Evolutionary conservation across 1,140 invertebrate genomes (phyloP).

Genomic region (Zaprionus ghesquierei): DNA sequence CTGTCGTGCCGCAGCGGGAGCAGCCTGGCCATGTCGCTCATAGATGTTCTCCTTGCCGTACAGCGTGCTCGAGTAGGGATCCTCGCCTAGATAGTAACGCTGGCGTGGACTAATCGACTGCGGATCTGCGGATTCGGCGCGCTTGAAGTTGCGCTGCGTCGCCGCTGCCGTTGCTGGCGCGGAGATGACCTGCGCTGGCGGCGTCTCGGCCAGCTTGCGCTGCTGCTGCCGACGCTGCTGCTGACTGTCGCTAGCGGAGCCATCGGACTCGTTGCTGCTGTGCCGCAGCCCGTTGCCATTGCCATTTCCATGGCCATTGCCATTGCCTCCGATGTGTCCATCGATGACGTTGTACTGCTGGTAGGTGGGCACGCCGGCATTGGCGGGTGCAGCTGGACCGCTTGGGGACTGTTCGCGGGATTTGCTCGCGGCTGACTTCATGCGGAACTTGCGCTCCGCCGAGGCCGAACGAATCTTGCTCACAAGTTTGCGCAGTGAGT

Average conservation of each 20-base stretch:
- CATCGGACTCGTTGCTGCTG: conserved; percentile 65
- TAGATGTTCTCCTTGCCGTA: conserved; percentile 91
- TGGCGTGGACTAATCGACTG: conserved; percentile 86
- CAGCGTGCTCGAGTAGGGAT: conserved; percentile 91
- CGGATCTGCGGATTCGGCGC: conserved; percentile 80
- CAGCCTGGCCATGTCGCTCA: conserved; percentile 82
- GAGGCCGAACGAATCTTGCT: conserved; percentile 90
- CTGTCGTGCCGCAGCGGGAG: not conserved
- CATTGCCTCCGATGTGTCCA: conserved; percentile 79
- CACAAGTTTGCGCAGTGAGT: conserved; percentile 90
- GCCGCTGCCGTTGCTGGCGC: not conserved
- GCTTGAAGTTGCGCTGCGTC: conserved; percentile 33
- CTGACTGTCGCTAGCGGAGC: conserved; percentile 51
- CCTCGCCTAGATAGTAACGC: conserved; percentile 91
- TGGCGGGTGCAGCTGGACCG: conserved; percentile 12
- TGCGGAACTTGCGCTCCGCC: conserved; percentile 87
- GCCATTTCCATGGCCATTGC: conserved; percentile 26
- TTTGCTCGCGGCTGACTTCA: conserved; percentile 82
- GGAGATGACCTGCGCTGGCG: too few species aligned
- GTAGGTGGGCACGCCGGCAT: conserved; percentile 83
- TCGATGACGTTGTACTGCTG: conserved; percentile 87
- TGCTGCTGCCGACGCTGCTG: not conserved
- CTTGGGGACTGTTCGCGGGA: conserved; percentile 84
- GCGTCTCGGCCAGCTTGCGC: not conserved
- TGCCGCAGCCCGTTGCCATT: conserved; percentile 21